Base-by-base conservation (phyloP, 2,888 invertebrate species). In the Invenusta paracnida region DNA sequence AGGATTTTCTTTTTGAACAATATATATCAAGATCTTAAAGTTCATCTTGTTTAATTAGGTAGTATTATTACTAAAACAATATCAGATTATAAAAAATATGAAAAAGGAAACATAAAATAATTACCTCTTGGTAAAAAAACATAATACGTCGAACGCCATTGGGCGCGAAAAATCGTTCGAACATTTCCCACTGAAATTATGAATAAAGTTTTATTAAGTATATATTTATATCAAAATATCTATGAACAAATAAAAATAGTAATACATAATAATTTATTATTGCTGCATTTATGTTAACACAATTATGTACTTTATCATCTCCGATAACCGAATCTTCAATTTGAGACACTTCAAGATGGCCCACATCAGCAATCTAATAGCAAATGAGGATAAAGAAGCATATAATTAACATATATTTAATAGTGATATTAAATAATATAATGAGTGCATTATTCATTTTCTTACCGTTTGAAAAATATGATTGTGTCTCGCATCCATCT, bases 81-180 rank as follows among this genome's bases (percentile, higher is more conserved):
- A n/a, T n/a, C n/a, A n/a, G n/a, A n/a, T n/a, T n/a, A n/a, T n/a
- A n/a, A n/a, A n/a, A n/a, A n/a, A n/a, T n/a, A n/a, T n/a, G n/a
- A n/a, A n/a, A n/a, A n/a, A n/a, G n/a, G n/a, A n/a, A n/a, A n/a
- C 86, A 81, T 29, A 29, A 30, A 73, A 82, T 29, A 30, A 30
- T 81, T 79, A 30, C 81, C 83, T 89, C 90, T 87, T 92, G 91
- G 87, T 91, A 91, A 88, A 89, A 91, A 86, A 92, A 91, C 88
- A 91, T 90, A 82, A 92, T 87, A 85, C 90, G 91, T 29, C 90
- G 89, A n/a, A 90, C 87, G 48, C 91, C 91, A 86, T 90, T 89
- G 1, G 89, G 88, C 27, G 87, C 88, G 87, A 91, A 91, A 87
- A 92, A 91, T 1, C 89, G 88, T 13, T 90, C 91, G 84, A 91